A percentile compares a stretch with the other conserved stretches of the same genome.
Conservation (phyloP, 35 echinoderm and acorn worm species). For the Lytechinus variegatus region DNA sequence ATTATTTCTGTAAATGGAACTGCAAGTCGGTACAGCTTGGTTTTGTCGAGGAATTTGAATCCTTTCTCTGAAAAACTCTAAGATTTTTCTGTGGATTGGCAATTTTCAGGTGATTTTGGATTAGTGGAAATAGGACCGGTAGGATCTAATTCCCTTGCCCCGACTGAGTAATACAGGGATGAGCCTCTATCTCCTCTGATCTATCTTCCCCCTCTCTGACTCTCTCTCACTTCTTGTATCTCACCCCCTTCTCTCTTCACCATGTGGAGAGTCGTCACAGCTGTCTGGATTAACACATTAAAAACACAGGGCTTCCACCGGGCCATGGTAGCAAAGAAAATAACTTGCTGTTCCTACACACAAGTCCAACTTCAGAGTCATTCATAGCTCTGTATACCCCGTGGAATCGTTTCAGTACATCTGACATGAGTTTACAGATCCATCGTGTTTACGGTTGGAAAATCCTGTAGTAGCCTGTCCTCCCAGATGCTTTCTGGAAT, state of each 20-base stretch:
- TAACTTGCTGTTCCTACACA: background rate
- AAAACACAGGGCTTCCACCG: constrained; percentile 1
- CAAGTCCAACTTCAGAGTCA: background rate
- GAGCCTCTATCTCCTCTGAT: background rate
- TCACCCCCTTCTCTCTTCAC: background rate
- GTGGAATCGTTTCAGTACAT: background rate
- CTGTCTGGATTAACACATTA: constrained; percentile 18
- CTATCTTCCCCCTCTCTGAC: background rate
- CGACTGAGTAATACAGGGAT: background rate
- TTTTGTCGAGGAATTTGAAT: background rate
- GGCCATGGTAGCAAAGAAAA: background rate
- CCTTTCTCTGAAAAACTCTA: background rate
- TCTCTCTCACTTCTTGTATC: background rate
- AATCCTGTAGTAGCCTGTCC: background rate
- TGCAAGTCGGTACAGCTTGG: background rate
- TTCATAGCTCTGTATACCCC: background rate
- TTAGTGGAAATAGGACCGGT: background rate
- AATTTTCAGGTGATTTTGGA: background rate
- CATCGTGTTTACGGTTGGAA: background rate
- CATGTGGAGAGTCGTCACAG: background rate
- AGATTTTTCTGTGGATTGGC: background rate
- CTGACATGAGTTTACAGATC: background rate
- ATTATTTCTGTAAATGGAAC: background rate
- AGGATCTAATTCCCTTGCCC: background rate
- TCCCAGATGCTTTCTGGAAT: background rate